These are phyloP conservation scores for Istiophorus platypterus DNA, from an alignment of 2,113 vertebrate species.

Conservation along the genomic window DNA sequence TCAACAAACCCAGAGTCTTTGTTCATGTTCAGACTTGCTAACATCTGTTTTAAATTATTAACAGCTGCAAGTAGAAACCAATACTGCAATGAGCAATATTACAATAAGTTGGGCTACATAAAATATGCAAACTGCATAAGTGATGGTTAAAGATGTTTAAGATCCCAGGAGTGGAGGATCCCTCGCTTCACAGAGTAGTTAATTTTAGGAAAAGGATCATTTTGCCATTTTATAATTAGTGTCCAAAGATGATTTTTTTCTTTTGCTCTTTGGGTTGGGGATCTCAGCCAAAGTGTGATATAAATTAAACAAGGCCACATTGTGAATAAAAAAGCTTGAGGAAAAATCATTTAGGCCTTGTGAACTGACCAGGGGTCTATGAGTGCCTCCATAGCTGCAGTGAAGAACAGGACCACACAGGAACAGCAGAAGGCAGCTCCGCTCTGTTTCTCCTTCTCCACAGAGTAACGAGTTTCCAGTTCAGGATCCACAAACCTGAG, in stretches of 20 bases:
- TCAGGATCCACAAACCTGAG: conserved; percentile 94
- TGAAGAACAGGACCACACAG: conserved; percentile 93
- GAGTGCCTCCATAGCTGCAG: conserved; percentile 88
- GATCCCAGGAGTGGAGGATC: background rate
- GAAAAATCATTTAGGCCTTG: no score
- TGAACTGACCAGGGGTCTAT: conserved; percentile 90
- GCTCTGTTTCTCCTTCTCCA: conserved; percentile 98
- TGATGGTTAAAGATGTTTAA: background rate
- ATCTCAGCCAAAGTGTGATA: background rate
- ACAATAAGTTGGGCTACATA: background rate
- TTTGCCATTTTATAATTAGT: background rate
- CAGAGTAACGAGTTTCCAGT: conserved; percentile 93
- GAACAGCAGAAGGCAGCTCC: conserved; percentile 96
- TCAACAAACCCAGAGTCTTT: background rate
- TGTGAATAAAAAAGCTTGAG: background rate
- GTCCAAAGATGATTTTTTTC: no score
- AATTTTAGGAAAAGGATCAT: background rate
- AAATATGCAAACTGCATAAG: background rate
- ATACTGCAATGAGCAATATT: background rate
- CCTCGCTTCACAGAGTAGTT: background rate
- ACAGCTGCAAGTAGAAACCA: background rate
- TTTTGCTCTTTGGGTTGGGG: no score
- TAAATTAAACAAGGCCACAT: background rate
- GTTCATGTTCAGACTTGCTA: no score
- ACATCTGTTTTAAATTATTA: background rate